Evolutionary conservation across 2,888 invertebrate genomes (phyloP).

Genomic region (Marronus borbonicus): DNA sequence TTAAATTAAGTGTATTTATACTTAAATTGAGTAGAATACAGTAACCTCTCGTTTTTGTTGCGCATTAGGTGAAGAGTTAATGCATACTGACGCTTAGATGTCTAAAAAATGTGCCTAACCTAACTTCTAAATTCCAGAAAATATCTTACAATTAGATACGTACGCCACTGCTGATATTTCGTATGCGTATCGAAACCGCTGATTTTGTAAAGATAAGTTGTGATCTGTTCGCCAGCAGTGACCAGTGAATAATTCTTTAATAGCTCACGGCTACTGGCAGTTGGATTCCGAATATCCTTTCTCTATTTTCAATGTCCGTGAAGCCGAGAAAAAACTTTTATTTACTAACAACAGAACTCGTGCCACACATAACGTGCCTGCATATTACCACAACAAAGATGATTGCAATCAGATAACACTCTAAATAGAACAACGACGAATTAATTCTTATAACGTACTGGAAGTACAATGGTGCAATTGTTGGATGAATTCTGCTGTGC

Average conservation of each 20-base stretch:
- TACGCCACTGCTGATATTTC: too few relatives aligned
- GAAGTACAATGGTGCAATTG: constrained; percentile 25
- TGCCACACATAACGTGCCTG: constrained; percentile 5
- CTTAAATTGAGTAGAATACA: too few relatives aligned
- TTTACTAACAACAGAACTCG: constrained; percentile 5
- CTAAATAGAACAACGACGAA: constrained; percentile 13
- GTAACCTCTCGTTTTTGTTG: too few relatives aligned
- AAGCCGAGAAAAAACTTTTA: constrained; percentile 23
- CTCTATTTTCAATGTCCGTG: constrained; percentile 21
- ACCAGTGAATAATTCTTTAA: constrained; percentile 31
- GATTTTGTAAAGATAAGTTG: constrained; percentile 23
- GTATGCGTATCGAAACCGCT: constrained; percentile 24
- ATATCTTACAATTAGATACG: too few relatives aligned
- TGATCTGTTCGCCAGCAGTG: constrained; percentile 14
- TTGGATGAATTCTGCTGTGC: too few relatives aligned
- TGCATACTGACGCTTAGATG: too few relatives aligned
- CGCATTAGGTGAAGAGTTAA: too few relatives aligned
- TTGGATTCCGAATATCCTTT: constrained; percentile 14
- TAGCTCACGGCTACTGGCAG: constrained; percentile 37
- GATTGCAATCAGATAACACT: constrained; percentile 44
- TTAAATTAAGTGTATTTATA: too few relatives aligned
- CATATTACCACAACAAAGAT: constrained; percentile 16
- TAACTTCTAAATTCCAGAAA: too few relatives aligned
- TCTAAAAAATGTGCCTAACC: too few relatives aligned
- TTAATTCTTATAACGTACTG: constrained; percentile 29